phyloP scores from a whole-genome alignment of 2,888 invertebrate genomes.

The Drosophila fulvimacula region DNA sequence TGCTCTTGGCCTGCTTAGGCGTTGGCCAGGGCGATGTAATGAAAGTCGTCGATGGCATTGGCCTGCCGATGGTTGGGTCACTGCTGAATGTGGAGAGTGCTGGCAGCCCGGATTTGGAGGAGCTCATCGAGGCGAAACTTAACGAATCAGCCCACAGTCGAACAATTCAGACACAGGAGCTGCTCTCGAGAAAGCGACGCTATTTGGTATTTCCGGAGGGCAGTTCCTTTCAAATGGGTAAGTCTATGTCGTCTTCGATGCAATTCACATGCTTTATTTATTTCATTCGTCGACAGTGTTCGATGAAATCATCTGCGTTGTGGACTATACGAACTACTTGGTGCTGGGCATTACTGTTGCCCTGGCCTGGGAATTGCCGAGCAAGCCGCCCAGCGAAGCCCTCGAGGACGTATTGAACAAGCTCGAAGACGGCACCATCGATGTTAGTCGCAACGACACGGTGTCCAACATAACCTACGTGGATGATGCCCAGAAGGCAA shows the following conservation, averaged over 20 bases:
- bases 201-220: conserved; percentile 86
- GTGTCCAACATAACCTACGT: conserved; percentile 74
- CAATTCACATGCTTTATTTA: conserved; percentile 42
- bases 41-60: conserved; percentile 39
- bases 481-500: conserved; percentile 44
- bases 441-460: conserved; percentile 81
- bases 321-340: conserved; percentile 85
- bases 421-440: conserved; percentile 80
- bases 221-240: conserved; percentile 85
- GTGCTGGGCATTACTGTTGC: conserved; percentile 91
- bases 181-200: conserved; percentile 85
- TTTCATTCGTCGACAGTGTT: conserved; percentile 66
- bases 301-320: conserved; percentile 84
- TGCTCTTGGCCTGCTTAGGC: conserved; percentile 16
- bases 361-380: conserved; percentile 91
- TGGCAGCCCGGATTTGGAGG: conserved; percentile 49
- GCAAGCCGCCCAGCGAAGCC: conserved; percentile 86
- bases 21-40: conserved; percentile 28
- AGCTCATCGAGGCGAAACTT: conserved; percentile 61
- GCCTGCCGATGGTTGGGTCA: conserved; percentile 39
- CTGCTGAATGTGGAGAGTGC: conserved; percentile 20
- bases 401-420: conserved; percentile 76
- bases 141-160: conserved; percentile 46
- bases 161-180: conserved; percentile 55
- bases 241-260: conserved; percentile 34